phyloP scores from a whole-genome alignment of 1,140 invertebrate genomes.

The Brachionus plicatilis region DNA sequence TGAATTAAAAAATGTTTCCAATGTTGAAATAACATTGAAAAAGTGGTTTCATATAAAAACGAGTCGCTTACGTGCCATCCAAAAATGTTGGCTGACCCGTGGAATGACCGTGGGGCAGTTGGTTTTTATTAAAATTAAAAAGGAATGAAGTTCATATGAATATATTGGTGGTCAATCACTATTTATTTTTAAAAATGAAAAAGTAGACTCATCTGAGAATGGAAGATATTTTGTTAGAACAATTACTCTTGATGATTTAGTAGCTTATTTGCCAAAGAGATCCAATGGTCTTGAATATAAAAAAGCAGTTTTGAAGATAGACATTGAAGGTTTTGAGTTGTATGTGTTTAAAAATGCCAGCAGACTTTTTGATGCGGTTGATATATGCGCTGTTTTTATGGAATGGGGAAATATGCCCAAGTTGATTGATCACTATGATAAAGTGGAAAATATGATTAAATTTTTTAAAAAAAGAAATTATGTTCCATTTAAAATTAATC shows the following conservation, averaged over 20 bases:
- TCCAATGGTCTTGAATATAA: not conserved
- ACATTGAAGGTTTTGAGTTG: conserved; percentile 5
- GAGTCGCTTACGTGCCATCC: too few relatives aligned
- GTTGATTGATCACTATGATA: not conserved
- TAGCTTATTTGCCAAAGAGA: not conserved
- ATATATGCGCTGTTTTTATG: conserved; percentile 12
- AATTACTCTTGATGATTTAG: conserved; percentile 12
- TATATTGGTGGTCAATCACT: conserved; percentile 12
- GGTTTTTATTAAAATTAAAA: too few relatives aligned
- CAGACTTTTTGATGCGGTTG: not conserved
- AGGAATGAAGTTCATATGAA: too few relatives aligned
- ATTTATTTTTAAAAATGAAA: not conserved
- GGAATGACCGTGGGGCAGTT: too few relatives aligned
- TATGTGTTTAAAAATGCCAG: conserved; percentile 6
- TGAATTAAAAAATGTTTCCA: too few relatives aligned
- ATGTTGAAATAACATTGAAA: too few relatives aligned
- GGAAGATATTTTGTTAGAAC: not conserved
- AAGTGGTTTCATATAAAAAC: too few relatives aligned
- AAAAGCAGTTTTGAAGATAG: conserved; percentile 9
- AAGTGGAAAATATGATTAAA: not conserved
- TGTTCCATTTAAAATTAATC: not conserved
- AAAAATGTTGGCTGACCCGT: too few relatives aligned
- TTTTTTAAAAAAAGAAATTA: not conserved
- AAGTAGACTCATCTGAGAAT: not conserved
- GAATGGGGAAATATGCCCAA: conserved; percentile 1